Conservation (phyloP, 2,113 vertebrate genomes). For the Podilymbus podiceps region DNA sequence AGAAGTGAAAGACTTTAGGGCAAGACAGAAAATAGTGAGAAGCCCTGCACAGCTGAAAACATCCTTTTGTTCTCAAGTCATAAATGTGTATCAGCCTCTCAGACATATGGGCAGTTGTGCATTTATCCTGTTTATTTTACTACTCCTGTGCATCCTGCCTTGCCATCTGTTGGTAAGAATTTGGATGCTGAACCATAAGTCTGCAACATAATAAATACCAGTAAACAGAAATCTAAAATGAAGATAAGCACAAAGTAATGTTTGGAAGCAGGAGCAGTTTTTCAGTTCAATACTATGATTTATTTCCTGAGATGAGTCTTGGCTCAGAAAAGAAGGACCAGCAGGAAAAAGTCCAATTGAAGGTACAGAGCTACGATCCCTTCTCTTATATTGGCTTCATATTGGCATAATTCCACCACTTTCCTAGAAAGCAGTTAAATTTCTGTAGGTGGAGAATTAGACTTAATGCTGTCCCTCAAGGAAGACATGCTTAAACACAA, state of each 20-base stretch:
- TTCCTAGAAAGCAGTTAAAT: conserved; percentile 63
- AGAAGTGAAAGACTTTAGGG: neutral
- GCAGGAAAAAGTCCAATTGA: conserved; percentile 43
- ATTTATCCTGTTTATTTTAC: conserved; percentile 63
- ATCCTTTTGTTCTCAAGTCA: conserved; percentile 32
- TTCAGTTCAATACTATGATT: conserved; percentile 4
- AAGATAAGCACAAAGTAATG: conserved; percentile 44
- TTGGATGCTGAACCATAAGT: conserved; percentile 40
- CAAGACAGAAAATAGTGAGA: neutral
- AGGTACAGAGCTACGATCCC: neutral
- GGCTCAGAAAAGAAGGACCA: conserved; percentile 31
- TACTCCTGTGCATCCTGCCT: conserved; percentile 52
- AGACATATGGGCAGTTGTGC: conserved; percentile 58
- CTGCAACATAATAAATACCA: conserved; percentile 52
- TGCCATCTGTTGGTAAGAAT: conserved; percentile 51
- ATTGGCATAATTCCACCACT: conserved; percentile 11
- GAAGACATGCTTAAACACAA: conserved; percentile 44
- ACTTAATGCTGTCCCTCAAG: conserved; percentile 53
- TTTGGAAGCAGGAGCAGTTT: conserved; percentile 33
- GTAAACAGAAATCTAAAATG: conserved; percentile 43
- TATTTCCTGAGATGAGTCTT: conserved; percentile 29
- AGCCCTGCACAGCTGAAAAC: neutral
- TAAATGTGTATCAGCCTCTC: conserved; percentile 18
- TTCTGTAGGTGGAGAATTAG: conserved; percentile 13
- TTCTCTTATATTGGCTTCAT: conserved; percentile 15